Conservation (phyloP, 2,888 invertebrate species). For the Sipha maydis region DNA sequence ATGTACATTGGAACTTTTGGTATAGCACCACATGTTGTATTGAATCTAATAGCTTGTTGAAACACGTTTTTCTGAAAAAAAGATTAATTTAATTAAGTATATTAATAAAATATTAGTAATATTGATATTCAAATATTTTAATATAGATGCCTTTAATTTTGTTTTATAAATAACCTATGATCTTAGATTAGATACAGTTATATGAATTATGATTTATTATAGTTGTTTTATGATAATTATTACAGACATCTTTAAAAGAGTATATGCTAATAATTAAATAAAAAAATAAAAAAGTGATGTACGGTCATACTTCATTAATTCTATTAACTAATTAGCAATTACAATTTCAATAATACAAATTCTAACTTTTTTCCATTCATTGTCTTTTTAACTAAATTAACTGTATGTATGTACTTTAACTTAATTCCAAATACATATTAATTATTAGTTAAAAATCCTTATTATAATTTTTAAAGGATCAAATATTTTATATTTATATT, state of each 20-base stretch:
- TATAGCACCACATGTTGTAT: conserved; percentile 67
- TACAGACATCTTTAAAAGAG: background rate
- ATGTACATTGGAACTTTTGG: conserved; percentile 93
- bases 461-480: background rate
- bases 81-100: background rate
- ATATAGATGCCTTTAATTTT: no score
- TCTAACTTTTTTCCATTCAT: background rate
- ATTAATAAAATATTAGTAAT: background rate
- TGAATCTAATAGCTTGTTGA: conserved; percentile 25
- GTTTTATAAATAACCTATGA: background rate
- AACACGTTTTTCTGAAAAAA: conserved; percentile 48
- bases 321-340: background rate
- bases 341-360: background rate
- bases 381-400: background rate
- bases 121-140: background rate
- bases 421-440: background rate
- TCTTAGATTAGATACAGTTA: conserved; percentile 14
- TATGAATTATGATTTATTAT: background rate
- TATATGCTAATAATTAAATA: background rate
- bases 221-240: background rate
- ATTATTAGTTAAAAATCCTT: background rate
- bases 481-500: background rate
- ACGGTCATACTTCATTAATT: background rate
- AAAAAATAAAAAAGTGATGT: background rate
- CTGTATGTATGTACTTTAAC: background rate